Evolutionary conservation across 1,140 invertebrate species (phyloP), one percentile per base, ranked within the genome.

Genomic region (Mactra quadrangularis): DNA sequence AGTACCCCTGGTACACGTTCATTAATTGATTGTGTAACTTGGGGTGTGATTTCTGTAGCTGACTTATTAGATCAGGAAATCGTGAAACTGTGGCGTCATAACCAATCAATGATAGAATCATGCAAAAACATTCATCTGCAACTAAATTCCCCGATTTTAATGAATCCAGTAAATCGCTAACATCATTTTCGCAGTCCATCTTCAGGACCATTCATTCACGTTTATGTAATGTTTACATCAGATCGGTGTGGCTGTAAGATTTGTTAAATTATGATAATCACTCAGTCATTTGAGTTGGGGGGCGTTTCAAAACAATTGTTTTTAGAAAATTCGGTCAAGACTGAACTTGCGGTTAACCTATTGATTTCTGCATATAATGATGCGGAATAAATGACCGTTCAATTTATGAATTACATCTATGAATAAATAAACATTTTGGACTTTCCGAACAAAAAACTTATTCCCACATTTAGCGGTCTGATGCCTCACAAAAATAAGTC

Each of bases 71-170:
- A 19, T 9, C 11, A 9, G 79, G 35, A 52, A 86, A 86, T 35
- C 60, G 31, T 9, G 50, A 29, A 62, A 70, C 68, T 17, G 60
- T 60, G 25, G 35, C 55, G 35, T 83, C 76, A 33, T 76, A 86
- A 13, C 85, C 85, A 55, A 75, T 60, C 15, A 83, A 17, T 27
- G 85, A 86, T 17, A 86, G 45, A 11, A 86, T 71, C 59, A 86
- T 25, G 60, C 85, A 86, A 45, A 86, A 86, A 62, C 81, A 86
- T 71, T 86, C 85, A 9, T 86, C 85, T 22, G 76, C 81, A 52
- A 17, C 50, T n/a, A 60, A 45, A 4, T 55, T 45, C 27, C 82
- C 81, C 62, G 13, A 29, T n/a, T 22, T 76, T 25, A 60, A 76
- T 15, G 60, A 55, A 11, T 0, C 22, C 3, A 76, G 35, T 47